Conservation (phyloP, 2,113 vertebrate species). For the Campylorhamphus procurvoides region DNA sequence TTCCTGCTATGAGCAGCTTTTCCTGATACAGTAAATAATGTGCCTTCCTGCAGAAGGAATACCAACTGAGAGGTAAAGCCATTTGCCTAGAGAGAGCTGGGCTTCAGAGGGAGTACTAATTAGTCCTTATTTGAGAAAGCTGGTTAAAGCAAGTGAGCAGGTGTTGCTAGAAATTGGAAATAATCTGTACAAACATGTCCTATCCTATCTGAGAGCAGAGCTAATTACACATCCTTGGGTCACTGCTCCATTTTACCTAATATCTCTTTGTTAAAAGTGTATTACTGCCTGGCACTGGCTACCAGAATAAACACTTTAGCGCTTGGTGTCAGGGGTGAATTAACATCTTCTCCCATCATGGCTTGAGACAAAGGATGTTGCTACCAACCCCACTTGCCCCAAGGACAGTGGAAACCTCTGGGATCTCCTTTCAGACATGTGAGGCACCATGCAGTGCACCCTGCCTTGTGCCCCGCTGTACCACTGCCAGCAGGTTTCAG, state of each 20-base stretch:
- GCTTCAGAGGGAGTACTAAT: conserved; percentile 72
- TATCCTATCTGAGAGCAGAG: conserved; percentile 4
- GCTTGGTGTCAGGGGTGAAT: background rate
- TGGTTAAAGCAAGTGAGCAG: conserved; percentile 56
- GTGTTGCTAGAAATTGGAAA: conserved; percentile 45
- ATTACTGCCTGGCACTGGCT: background rate
- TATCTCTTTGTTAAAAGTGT: background rate
- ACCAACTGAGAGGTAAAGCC: background rate
- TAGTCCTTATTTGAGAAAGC: conserved; percentile 66
- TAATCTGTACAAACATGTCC: conserved; percentile 47
- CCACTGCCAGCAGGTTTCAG: background rate
- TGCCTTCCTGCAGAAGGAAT: conserved; percentile 58
- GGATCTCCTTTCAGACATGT: rapidly evolving
- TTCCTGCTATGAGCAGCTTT: conserved; percentile 59
- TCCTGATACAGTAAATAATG: conserved; percentile 65
- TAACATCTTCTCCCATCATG: background rate
- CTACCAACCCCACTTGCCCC: background rate
- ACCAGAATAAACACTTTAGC: background rate
- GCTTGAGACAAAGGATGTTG: background rate
- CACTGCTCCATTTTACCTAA: conserved; percentile 3
- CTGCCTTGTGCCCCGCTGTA: background rate
- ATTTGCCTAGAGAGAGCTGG: conserved; percentile 49
- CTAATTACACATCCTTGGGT: conserved; percentile 58
- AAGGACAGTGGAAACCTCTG: background rate
- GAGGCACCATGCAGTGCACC: rapidly evolving